phyloP scores from a whole-genome alignment of 2,113 vertebrate genomes.

The Australoheros scitulus region DNA sequence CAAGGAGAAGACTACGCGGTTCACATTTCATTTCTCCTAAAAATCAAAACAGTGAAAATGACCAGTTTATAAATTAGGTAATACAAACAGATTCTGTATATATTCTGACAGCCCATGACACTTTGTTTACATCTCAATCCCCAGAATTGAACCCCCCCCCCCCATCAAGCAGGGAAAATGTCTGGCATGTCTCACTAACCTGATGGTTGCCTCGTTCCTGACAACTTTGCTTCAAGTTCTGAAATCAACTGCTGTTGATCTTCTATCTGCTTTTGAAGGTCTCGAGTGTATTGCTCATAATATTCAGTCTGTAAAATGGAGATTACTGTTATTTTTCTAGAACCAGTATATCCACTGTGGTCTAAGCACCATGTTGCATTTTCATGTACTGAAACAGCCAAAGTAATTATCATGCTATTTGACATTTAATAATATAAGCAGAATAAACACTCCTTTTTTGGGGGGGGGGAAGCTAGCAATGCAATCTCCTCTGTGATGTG shows the following conservation, averaged over 20 bases:
- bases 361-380: background rate
- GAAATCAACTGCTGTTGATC: conserved; percentile 87
- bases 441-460: background rate
- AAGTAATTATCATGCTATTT: background rate
- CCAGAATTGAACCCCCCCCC: background rate
- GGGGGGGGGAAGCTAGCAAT: background rate
- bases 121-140: background rate
- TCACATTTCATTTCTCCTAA: conserved; percentile 78
- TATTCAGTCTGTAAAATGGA: conserved; percentile 85
- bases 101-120: background rate
- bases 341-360: background rate
- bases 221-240: conserved; percentile 81
- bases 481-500: background rate
- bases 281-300: conserved; percentile 87
- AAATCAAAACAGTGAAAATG: conserved; percentile 38
- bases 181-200: conserved; percentile 64
- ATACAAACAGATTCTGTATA: background rate
- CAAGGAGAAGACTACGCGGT: conserved; percentile 68
- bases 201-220: conserved; percentile 63
- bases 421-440: background rate
- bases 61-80: conserved; percentile 3
- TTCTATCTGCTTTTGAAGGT: conserved; percentile 90
- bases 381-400: background rate
- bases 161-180: background rate
- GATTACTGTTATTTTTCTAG: conserved; percentile 20